Evolutionary conservation across 2,113 vertebrate species (phyloP), one percentile per base, ranked within the genome.

Genomic region (Marmota flaviventris): DNA sequence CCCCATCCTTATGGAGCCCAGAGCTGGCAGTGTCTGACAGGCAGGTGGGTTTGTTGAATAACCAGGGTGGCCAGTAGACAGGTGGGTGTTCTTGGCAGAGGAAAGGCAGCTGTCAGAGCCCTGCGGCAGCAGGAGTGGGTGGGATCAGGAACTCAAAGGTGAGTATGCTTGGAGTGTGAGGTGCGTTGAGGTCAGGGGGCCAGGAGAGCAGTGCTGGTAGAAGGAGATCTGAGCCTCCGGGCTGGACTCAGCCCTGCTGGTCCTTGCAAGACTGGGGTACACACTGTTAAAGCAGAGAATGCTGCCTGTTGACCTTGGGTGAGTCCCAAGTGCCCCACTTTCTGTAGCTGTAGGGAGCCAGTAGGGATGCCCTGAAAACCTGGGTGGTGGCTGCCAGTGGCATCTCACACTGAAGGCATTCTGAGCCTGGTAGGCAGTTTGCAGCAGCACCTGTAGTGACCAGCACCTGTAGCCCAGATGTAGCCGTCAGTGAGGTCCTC

Each of bases 241-340:
- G 17, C 17, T 20, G 45, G 67, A 37, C 51, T 29, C 1, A 27
- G 56, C 82, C 48, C 5, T 9, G 1, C 63, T 22, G 0, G 8
- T 37, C 58, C 25, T 2, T 56, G 6, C n/a, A 7, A 14, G 48
- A 24, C 67, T 12, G 1, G 25, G 34, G 13, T 10, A 18, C 25
- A 0, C 2, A 4, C 42, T 37, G 4, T 4, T 0, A 17, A 18
- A 32, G 5, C 34, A 17, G 37, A n/a, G n/a, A 16, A 16, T 53
- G 51, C 51, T 1, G 1, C 6, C 48, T 17, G 13, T 12, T 2
- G 83, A 24, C 27, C 16, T 53, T 1, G 32, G 12, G 22, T 10
- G 5, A 58, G 56, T 22, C 56, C 56, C 18, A 58, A 20, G 56
- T 24, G 7, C 56, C 56, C 56, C 56, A 16, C 56, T 58, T 24